Conservation (phyloP, 2,113 vertebrate genomes). For the Neodontobutis hainanensis region DNA sequence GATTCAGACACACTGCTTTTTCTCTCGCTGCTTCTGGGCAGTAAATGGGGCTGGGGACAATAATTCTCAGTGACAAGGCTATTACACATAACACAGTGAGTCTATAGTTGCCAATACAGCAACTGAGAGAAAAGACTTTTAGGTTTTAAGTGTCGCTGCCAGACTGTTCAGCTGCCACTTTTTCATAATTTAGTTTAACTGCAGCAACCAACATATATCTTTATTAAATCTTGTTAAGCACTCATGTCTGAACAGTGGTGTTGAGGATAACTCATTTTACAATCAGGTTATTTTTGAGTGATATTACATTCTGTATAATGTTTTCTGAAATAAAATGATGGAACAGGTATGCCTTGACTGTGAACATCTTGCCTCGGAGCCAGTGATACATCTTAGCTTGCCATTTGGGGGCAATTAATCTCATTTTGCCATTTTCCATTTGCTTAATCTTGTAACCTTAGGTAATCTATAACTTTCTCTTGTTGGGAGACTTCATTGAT, state of each 20-base stretch:
- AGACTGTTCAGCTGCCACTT: slow-evolving; percentile 7
- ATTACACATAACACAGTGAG: slow-evolving; percentile 50
- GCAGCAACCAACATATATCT: neutral
- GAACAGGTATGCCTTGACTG: slow-evolving; percentile 18
- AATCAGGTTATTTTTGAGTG: neutral
- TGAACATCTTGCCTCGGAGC: slow-evolving; percentile 34
- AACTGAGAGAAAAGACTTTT: slow-evolving; percentile 22
- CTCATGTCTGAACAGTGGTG: neutral
- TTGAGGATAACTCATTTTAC: neutral
- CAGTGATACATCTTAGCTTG: slow-evolving; percentile 33
- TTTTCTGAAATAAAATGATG: slow-evolving; percentile 11
- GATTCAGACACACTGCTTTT: slow-evolving; percentile 36
- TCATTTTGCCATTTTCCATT: slow-evolving; percentile 54
- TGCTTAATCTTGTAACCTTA: slow-evolving; percentile 39
- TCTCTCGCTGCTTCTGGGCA: slow-evolving; percentile 27
- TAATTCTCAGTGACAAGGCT: slow-evolving; percentile 70
- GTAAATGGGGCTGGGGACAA: slow-evolving; percentile 56
- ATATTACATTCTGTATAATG: slow-evolving; percentile 3
- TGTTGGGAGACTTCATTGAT: slow-evolving; percentile 67
- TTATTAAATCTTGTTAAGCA: neutral
- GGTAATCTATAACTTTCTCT: slow-evolving; percentile 60
- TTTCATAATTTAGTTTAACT: neutral
- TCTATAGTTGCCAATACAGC: slow-evolving; percentile 44
- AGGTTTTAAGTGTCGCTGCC: slow-evolving; percentile 8
- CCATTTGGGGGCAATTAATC: slow-evolving; percentile 53